Base-by-base conservation (phyloP, 2,113 vertebrate genomes). In the Turnix velox region DNA sequence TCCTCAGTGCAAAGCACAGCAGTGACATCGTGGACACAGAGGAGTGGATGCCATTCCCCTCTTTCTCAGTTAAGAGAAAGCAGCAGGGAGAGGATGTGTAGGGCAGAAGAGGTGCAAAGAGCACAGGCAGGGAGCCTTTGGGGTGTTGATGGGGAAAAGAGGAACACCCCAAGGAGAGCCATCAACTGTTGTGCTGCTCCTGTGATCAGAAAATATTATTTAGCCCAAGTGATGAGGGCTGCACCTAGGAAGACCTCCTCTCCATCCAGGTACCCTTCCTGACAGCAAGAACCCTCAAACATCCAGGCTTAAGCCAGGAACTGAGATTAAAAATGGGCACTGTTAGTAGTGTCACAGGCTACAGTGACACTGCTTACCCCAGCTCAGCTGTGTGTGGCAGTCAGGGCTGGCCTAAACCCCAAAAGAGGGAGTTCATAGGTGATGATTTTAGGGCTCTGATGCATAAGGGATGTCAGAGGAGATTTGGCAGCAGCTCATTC, bases 21-120 rank as follows among this genome's bases (percentile, higher is more conserved):
- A 31, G 45, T 20, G 45, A 30, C 73, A 49, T 19, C 0, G 0
- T 28, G 33, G 24, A 4, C 31, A 45, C 0, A 0, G 10, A 14
- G 6, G 13, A 25, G n/a, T 48, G 46, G 6, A 10, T 1, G 1
- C 13, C 28, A 23, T 31, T 37, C 42, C 40, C 22, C 55, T 66
- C 10, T 35, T 37, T 16, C 18, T 8, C 42, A 7, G 0, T 2
- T 14, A 31, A 57, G 30, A 92, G 63, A 25, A 59, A 57, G 45
- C 30, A 16, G 18, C 28, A 35, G 66, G 35, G 66, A 46, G 48
- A 46, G 17, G 37, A 10, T 2, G 17, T 16, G 49, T 3, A 23
- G 59, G 35, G 24, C 49, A 20, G 57, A 54, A 25, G 59, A 37
- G 30, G n/a, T 0, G 3, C 0, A 1, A 23, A 30, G 16, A 46